Evolutionary conservation across 2,888 invertebrate genomes (phyloP).

Genomic region (Diabrotica balteata): DNA sequence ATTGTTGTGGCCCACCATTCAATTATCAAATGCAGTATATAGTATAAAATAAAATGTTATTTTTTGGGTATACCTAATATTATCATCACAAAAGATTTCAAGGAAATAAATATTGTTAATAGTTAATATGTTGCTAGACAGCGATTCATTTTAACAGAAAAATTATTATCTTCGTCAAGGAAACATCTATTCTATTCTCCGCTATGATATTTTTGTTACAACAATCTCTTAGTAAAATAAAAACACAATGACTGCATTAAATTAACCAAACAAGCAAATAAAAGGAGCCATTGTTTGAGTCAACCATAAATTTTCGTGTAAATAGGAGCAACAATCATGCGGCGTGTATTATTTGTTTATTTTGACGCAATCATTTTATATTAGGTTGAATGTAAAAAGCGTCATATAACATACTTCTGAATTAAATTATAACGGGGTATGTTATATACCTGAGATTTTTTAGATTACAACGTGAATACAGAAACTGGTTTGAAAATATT

Average conservation of each 20-base stretch:
- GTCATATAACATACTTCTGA: constrained; percentile 9
- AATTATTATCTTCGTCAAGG: too few species aligned
- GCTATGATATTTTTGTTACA: neutral
- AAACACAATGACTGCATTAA: constrained; percentile 26
- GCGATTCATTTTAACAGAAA: too few species aligned
- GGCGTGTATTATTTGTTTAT: constrained; percentile 25
- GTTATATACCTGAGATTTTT: constrained; percentile 6
- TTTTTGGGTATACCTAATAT: too few species aligned
- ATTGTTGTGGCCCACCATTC: too few species aligned
- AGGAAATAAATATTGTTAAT: too few species aligned
- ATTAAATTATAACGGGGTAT: constrained; percentile 8
- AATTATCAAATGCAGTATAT: too few species aligned
- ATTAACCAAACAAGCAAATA: constrained; percentile 28
- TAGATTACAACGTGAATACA: neutral
- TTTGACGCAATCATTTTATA: constrained; percentile 27
- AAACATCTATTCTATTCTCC: too few species aligned
- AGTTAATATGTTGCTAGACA: too few species aligned
- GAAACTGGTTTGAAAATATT: too few species aligned
- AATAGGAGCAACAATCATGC: constrained; percentile 17
- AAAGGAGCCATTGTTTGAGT: constrained; percentile 23
- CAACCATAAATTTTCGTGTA: constrained; percentile 21
- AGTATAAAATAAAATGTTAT: too few species aligned
- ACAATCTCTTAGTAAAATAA: constrained; percentile 14
- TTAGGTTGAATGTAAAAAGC: constrained; percentile 4
- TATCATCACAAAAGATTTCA: too few species aligned